Evolutionary conservation across 1,140 invertebrate species (phyloP).

Genomic region (Drosophila arizonae): DNA sequence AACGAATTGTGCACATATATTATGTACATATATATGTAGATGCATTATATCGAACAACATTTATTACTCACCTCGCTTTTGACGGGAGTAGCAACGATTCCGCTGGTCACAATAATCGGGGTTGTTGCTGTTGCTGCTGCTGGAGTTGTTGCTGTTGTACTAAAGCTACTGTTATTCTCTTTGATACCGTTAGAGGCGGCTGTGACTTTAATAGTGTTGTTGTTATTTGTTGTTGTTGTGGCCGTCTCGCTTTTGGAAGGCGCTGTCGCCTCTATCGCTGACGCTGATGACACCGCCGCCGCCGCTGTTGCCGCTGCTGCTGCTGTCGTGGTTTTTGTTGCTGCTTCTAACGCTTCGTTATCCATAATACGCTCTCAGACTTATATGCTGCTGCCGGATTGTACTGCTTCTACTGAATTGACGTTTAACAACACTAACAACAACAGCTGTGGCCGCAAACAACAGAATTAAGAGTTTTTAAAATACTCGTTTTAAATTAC

Average conservation of each 20-base stretch:
- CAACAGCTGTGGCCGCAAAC: conserved; percentile 52
- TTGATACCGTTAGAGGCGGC: conserved; percentile 79
- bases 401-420: conserved; percentile 24
- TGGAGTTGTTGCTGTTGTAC: conserved; percentile 40
- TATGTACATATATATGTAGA: neutral
- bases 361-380: conserved; percentile 79
- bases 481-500: conserved; percentile 15
- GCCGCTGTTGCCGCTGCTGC: conserved; percentile 45
- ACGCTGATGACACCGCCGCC: conserved; percentile 44
- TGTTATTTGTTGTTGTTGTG: conserved; percentile 47
- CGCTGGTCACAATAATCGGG: conserved; percentile 71
- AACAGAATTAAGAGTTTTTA: conserved; percentile 16
- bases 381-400: conserved; percentile 41
- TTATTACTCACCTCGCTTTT: conserved; percentile 75
- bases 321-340: conserved; percentile 60
- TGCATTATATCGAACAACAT: conserved; percentile 17
- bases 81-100: conserved; percentile 51
- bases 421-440: conserved; percentile 54
- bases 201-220: conserved; percentile 63
- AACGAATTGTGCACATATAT: conserved; percentile 6
- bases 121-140: conserved; percentile 35
- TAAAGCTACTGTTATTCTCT: conserved; percentile 82
- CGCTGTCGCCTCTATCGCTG: conserved; percentile 31
- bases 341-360: conserved; percentile 75
- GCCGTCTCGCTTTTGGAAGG: conserved; percentile 59